These are phyloP conservation scores for Catotricha subobsoleta DNA, from an alignment of 2,888 invertebrate species.

Conservation along the genomic window DNA sequence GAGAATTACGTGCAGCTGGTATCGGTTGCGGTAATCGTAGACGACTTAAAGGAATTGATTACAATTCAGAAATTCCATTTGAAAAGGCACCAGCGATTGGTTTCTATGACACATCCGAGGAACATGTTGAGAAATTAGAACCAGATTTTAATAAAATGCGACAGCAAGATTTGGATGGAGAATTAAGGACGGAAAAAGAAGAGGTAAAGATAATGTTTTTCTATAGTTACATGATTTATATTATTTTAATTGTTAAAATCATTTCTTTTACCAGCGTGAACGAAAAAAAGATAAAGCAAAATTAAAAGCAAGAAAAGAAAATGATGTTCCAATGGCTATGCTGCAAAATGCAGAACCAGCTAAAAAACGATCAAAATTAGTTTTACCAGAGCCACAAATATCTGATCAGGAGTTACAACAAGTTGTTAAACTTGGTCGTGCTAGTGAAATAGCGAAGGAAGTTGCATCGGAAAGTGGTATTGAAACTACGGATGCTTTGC, in stretches of 20 bases:
- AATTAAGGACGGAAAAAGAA: conserved; percentile 75
- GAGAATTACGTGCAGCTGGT: conserved; percentile 93
- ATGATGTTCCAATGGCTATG: conserved; percentile 84
- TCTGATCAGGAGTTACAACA: conserved; percentile 69
- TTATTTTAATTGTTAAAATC: not conserved
- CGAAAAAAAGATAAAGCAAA: conserved; percentile 90
- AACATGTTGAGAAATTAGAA: conserved; percentile 71
- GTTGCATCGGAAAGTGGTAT: conserved; percentile 60
- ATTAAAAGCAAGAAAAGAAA: conserved; percentile 87
- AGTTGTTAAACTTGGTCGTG: conserved; percentile 81
- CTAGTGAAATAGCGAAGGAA: conserved; percentile 80
- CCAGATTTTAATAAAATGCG: conserved; percentile 78
- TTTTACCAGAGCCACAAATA: conserved; percentile 92
- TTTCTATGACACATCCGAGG: conserved; percentile 87
- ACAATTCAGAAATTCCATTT: conserved; percentile 94
- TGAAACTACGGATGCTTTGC: conserved; percentile 65
- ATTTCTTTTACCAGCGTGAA: conserved; percentile 36
- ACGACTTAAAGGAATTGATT: conserved; percentile 77
- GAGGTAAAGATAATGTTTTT: conserved; percentile 32
- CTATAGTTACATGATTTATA: conserved; percentile 25
- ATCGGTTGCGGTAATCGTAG: conserved; percentile 39
- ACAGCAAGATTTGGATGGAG: conserved; percentile 87
- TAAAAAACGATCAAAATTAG: conserved; percentile 85
- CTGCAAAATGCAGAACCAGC: conserved; percentile 74
- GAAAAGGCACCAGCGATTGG: conserved; percentile 85